Evolutionary conservation across 2,797 vertebrate genomes (phyloP), one percentile per base, ranked within the genome.

Genomic region (Tenualosa ilisha): DNA sequence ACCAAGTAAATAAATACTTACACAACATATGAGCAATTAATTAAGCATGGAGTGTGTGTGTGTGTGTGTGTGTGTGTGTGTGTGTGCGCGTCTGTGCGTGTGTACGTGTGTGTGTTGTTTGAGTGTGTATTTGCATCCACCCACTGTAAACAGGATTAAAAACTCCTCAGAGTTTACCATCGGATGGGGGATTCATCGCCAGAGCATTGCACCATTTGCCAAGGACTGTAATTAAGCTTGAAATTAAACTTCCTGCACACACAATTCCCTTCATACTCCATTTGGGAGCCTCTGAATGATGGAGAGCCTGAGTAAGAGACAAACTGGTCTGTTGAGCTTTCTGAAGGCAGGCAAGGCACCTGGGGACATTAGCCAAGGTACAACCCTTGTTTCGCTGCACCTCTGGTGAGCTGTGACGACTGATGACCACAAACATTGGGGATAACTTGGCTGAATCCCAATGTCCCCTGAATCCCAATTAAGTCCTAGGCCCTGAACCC

Each of bases 161-260:
- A 81, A 85, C 82, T 59, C 85, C 81, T 84, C 40, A 82, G 81
- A 85, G 59, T 88, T 84, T 75, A 85, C n/a, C 82, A 63, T 84
- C 84, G 84, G 82, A 84, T 82, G 46, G 86, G 85, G 82, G 82
- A 85, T 88, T 84, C 84, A 82, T 81, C 53, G 63, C 63, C 54
- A 82, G 81, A 86, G 84, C 82, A 85, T n/a, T 79, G 72, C 72
- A 87, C 50, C 86, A 89, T 86, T 86, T 86, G 61, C 82, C 85
- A 86, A 83, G 84, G 85, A 53, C 85, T 88, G 87, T 88, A 89
- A 87, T 89, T 88, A 87, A 84, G 88, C 88, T 86, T 87, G 85
- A 87, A 89, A 87, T 87, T 87, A 89, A 89, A 86, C 84, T 89
- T 86, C 82, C 59, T 81, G 83, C 61, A 81, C 79, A n/a, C 75